These are phyloP conservation scores for Podabrus alpinus DNA, from an alignment of 2,888 invertebrate species.

Conservation along the genomic window DNA sequence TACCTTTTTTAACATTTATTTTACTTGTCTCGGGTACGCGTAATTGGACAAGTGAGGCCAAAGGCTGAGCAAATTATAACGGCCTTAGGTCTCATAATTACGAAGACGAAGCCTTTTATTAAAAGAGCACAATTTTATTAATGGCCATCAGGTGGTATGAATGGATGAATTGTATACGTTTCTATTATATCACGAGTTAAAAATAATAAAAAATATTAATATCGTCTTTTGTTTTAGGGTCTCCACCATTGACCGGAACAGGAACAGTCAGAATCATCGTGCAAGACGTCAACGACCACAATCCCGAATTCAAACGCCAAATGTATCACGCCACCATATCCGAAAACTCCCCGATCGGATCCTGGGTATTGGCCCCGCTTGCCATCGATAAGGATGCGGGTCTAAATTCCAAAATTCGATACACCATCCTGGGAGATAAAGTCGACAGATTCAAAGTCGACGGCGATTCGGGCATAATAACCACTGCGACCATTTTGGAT, in stretches of 20 bases:
- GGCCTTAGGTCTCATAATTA: too few species aligned
- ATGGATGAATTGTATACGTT: too few species aligned
- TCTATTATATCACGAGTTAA: too few species aligned
- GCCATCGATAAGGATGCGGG: constrained; percentile 85
- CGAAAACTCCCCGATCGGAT: constrained; percentile 82
- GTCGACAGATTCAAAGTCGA: constrained; percentile 81
- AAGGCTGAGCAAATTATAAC: too few species aligned
- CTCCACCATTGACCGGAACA: constrained; percentile 89
- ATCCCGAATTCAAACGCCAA: constrained; percentile 83
- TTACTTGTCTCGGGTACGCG: too few species aligned
- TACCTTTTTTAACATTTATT: too few species aligned
- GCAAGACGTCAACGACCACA: constrained; percentile 93
- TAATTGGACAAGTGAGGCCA: too few species aligned
- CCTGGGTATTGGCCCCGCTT: constrained; percentile 74
- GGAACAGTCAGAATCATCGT: constrained; percentile 88
- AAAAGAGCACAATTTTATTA: too few species aligned
- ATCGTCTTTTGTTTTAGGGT: constrained; percentile 65
- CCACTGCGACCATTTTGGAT: constrained; percentile 73
- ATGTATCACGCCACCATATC: constrained; percentile 77
- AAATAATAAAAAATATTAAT: neutral
- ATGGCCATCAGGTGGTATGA: too few species aligned
- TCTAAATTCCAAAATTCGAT: constrained; percentile 84
- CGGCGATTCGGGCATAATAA: constrained; percentile 77
- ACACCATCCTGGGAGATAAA: constrained; percentile 81
- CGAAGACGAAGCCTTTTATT: too few species aligned